These are phyloP conservation scores for Columbina picui DNA, from an alignment of 2,113 vertebrate genomes.

Conservation along the genomic window DNA sequence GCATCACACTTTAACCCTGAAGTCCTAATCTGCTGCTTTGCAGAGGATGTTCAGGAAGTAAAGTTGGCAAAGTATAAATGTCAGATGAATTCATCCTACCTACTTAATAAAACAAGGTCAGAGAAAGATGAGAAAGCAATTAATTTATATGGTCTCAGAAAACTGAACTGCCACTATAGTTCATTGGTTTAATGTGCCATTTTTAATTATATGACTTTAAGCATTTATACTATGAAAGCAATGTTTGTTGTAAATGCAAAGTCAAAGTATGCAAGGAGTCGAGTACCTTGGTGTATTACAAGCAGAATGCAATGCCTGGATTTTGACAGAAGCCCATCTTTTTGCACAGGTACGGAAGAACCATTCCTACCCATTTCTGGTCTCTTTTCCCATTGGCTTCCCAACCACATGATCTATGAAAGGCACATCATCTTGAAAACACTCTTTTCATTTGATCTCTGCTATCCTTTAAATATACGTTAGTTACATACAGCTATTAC, in stretches of 20 bases:
- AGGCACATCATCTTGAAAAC: neutral
- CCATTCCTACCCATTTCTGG: neutral
- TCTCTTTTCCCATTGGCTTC: neutral
- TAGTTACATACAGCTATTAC: neutral
- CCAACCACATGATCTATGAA: neutral
- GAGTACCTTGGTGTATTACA: neutral
- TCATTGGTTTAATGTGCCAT: neutral
- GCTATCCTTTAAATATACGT: neutral
- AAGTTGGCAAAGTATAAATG: slow-evolving; percentile 27
- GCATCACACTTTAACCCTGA: slow-evolving; percentile 42
- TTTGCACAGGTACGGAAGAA: neutral
- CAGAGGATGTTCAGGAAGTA: slow-evolving; percentile 9
- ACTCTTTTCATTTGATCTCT: neutral
- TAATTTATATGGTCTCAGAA: slow-evolving; percentile 37
- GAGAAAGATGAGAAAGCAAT: neutral
- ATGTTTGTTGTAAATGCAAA: neutral
- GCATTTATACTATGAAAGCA: neutral
- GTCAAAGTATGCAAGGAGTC: neutral
- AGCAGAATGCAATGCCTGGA: neutral
- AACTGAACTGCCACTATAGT: neutral
- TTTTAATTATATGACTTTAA: neutral
- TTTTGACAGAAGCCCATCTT: neutral
- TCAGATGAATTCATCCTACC: slow-evolving; percentile 45
- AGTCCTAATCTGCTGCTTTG: slow-evolving; percentile 33
- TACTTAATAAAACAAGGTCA: slow-evolving; percentile 54